Evolutionary conservation across 1,140 invertebrate genomes (phyloP).

Genomic region (Scaptomyza montana): DNA sequence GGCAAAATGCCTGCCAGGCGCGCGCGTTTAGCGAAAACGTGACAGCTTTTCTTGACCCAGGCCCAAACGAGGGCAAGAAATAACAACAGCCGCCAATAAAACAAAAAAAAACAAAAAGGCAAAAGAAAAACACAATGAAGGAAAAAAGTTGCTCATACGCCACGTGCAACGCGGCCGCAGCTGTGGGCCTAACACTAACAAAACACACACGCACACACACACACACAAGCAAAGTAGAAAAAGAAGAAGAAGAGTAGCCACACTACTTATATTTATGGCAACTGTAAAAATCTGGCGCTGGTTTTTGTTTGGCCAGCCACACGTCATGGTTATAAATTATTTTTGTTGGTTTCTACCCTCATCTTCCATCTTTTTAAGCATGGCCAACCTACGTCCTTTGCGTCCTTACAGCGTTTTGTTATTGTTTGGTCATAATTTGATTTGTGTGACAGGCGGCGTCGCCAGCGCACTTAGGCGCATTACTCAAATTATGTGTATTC

Average conservation of each 20-base stretch:
- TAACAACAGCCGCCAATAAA: slow-evolving; percentile 1
- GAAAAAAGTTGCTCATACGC: slow-evolving; percentile 74
- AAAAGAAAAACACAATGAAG: slow-evolving; percentile 39
- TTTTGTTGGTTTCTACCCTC: slow-evolving; percentile 40
- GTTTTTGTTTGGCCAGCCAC: slow-evolving; percentile 78
- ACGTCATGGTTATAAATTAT: slow-evolving; percentile 82
- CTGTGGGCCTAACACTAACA: slow-evolving; percentile 54
- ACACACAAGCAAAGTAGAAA: slow-evolving; percentile 28
- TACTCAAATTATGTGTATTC: slow-evolving; percentile 25
- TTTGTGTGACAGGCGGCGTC: slow-evolving; percentile 74
- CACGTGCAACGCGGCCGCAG: slow-evolving; percentile 72
- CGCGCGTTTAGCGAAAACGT: slow-evolving; percentile 72
- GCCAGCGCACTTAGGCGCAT: slow-evolving; percentile 73
- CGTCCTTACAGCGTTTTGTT: slow-evolving; percentile 48
- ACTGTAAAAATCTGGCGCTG: slow-evolving; percentile 72
- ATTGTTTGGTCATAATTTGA: slow-evolving; percentile 77
- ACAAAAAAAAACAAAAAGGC: slow-evolving; percentile 20
- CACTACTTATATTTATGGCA: slow-evolving; percentile 53
- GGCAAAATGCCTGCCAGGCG: slow-evolving; percentile 58
- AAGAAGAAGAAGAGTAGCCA: slow-evolving; percentile 2
- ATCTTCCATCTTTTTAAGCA: not conserved
- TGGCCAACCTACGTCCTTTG: not conserved
- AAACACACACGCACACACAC: slow-evolving; percentile 46
- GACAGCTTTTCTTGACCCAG: slow-evolving; percentile 70
- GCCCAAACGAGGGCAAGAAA: slow-evolving; percentile 26